Conservation (phyloP, 2,113 vertebrate genomes). For the Elephas maximus region DNA sequence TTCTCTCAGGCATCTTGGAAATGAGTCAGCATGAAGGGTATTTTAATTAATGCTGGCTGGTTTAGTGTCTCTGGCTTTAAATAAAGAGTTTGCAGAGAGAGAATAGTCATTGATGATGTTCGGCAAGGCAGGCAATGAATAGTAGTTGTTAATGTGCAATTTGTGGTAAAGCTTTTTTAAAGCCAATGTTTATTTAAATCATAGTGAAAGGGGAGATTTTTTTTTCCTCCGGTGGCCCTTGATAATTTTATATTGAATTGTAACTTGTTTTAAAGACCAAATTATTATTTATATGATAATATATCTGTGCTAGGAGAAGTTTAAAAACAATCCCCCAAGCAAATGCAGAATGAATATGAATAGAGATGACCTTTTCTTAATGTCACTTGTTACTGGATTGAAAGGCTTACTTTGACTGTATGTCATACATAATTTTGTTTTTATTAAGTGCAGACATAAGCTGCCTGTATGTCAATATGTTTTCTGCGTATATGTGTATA, state of each 20-base stretch:
- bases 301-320: conserved; percentile 49
- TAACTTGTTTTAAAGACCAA: conserved; percentile 50
- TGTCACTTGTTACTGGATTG: conserved; percentile 82
- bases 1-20: conserved; percentile 3
- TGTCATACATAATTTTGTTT: conserved; percentile 73
- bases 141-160: not conserved
- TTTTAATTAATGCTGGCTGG: conserved; percentile 20
- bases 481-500: conserved; percentile 60
- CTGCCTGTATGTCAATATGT: conserved; percentile 57
- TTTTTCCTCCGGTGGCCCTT: not conserved
- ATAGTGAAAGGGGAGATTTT: not conserved
- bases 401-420: conserved; percentile 80
- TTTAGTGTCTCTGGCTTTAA: conserved; percentile 26
- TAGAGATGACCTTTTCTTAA: conserved; percentile 86
- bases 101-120: not conserved
- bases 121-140: not conserved
- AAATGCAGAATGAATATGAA: conserved; percentile 72
- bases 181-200: conserved; percentile 14
- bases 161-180: conserved; percentile 24
- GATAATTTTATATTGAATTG: conserved; percentile 31
- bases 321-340: conserved; percentile 67
- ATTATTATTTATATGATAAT: conserved; percentile 13
- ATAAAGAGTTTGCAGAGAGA: not conserved
- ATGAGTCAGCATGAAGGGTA: not conserved
- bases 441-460: conserved; percentile 73